phyloP scores from a whole-genome alignment of 2,797 vertebrate genomes.

The Prunella strophiata region DNA sequence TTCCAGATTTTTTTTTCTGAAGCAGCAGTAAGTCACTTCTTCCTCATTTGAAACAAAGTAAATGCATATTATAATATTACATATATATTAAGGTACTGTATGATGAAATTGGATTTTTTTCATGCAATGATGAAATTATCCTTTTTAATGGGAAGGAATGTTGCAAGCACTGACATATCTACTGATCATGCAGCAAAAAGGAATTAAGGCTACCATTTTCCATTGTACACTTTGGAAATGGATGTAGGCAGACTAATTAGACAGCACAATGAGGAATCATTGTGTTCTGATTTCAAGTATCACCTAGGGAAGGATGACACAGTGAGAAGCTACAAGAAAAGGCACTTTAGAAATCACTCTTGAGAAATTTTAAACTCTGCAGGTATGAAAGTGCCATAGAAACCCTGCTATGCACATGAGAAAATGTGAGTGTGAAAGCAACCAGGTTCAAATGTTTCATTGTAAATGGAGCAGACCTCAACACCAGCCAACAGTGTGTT shows the following conservation, averaged over 20 bases:
- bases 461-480: background rate
- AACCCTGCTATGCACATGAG: background rate
- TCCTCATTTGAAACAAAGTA: background rate
- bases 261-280: background rate
- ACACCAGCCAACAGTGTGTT: background rate
- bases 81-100: background rate
- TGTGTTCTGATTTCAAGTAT: slow-evolving; percentile 17
- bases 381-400: background rate
- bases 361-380: slow-evolving; percentile 10
- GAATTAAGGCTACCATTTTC: background rate
- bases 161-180: background rate
- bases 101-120: background rate
- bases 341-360: slow-evolving; percentile 3
- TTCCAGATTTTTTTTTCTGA: background rate
- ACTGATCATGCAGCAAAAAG: background rate
- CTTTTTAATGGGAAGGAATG: background rate
- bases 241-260: background rate
- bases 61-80: background rate
- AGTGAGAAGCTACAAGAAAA: slow-evolving; percentile 14
- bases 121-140: background rate
- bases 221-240: background rate
- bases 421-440: background rate
- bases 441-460: background rate
- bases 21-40: background rate
- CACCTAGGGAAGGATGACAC: background rate